A percentile compares a stretch with the other conserved stretches of the same genome.
Evolutionary conservation across 2,888 invertebrate species (phyloP).

Genomic region (Stictocephala bisonia): DNA sequence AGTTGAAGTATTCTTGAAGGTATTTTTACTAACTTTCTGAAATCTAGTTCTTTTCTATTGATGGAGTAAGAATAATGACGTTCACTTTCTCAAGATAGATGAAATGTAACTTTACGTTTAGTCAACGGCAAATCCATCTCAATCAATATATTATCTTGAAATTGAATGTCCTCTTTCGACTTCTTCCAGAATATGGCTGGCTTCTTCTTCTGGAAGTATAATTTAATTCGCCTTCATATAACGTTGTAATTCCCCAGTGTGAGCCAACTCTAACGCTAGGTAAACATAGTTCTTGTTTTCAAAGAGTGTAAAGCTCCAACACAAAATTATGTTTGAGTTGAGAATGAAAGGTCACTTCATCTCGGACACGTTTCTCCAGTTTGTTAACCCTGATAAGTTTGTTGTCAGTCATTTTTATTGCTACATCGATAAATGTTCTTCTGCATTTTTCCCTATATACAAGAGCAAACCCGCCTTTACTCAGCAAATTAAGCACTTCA

Average conservation of each 20-base stretch:
- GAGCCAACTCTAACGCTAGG: slow-evolving; percentile 91
- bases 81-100: no score
- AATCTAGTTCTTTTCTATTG: no score
- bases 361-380: slow-evolving; percentile 86
- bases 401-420: slow-evolving; percentile 97
- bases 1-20: no score
- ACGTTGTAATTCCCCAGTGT: slow-evolving; percentile 90
- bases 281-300: slow-evolving; percentile 94
- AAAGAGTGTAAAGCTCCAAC: slow-evolving; percentile 87
- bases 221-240: slow-evolving; percentile 73
- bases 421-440: slow-evolving; percentile 83
- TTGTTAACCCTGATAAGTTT: slow-evolving; percentile 86
- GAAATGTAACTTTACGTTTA: no score
- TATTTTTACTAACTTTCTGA: no score
- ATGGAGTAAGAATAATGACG: no score
- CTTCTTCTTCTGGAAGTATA: slow-evolving; percentile 68
- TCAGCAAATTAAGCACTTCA: slow-evolving; percentile 86
- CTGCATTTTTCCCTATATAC: slow-evolving; percentile 89
- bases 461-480: slow-evolving; percentile 95
- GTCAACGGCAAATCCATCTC: no score
- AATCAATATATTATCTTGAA: no score
- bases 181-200: no score
- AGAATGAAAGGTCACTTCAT: slow-evolving; percentile 94
- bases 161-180: no score
- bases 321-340: slow-evolving; percentile 92